A percentile compares a stretch with the other conserved stretches of the same genome.
phyloP scores from a whole-genome alignment of 2,797 vertebrate species.

The Sandelia bainsii region DNA sequence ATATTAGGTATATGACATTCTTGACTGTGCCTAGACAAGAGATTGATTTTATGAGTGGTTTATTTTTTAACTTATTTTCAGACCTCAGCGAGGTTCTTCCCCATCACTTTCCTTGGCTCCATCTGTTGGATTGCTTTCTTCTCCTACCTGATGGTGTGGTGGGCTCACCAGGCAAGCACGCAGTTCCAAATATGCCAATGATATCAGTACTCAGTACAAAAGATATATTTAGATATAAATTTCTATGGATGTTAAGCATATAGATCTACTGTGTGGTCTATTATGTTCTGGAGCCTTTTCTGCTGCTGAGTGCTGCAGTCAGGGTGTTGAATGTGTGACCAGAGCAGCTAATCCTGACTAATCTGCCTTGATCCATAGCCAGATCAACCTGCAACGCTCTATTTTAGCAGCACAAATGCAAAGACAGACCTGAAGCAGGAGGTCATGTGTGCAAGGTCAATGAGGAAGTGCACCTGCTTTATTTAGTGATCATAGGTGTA shows the following conservation, averaged over 20 bases:
- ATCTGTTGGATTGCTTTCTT: conserved; percentile 96
- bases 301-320: conserved; percentile 36
- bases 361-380: conserved; percentile 65
- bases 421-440: conserved; percentile 24
- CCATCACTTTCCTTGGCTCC: conserved; percentile 92
- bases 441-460: conserved; percentile 44
- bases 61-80: conserved; percentile 76
- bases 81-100: conserved; percentile 90
- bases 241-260: neutral
- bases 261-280: neutral
- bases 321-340: conserved; percentile 67
- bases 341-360: conserved; percentile 65
- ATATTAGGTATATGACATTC: too few species aligned
- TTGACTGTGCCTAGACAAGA: neutral
- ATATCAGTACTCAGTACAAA: neutral
- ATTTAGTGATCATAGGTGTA: neutral
- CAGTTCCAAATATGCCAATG: neutral
- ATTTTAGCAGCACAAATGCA: conserved; percentile 54
- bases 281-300: conserved; percentile 12
- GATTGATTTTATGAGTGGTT: conserved; percentile 12
- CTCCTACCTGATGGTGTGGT: conserved; percentile 99
- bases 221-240: neutral
- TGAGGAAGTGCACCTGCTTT: conserved; percentile 1
- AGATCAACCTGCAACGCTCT: conserved; percentile 59
- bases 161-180: conserved; percentile 92